Conservation (phyloP, 2,797 vertebrate genomes). For the Ctenopoma multispine region DNA sequence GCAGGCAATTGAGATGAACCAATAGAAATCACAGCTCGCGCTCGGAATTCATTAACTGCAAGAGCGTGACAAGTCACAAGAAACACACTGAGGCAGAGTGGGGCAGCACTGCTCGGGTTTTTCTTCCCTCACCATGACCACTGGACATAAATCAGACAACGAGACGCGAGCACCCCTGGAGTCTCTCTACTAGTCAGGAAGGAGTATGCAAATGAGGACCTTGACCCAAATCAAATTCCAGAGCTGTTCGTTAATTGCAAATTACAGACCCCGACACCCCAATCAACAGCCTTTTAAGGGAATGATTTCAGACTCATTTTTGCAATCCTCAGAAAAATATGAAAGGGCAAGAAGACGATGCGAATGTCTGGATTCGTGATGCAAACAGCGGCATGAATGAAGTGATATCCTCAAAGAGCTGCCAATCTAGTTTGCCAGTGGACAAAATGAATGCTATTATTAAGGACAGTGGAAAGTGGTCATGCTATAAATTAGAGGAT, state of each 20-base stretch:
- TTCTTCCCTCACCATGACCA: slow-evolving; percentile 59
- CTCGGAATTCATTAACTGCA: slow-evolving; percentile 84
- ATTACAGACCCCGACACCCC: slow-evolving; percentile 87
- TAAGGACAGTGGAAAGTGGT: slow-evolving; percentile 54
- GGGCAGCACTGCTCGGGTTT: slow-evolving; percentile 56
- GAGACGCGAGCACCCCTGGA: slow-evolving; percentile 75
- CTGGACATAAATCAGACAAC: slow-evolving; percentile 80
- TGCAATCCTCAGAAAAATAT: slow-evolving; percentile 78
- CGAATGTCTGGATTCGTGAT: slow-evolving; percentile 74
- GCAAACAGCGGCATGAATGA: slow-evolving; percentile 60
- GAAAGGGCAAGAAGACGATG: slow-evolving; percentile 74
- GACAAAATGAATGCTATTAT: slow-evolving; percentile 54
- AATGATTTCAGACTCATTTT: slow-evolving; percentile 86
- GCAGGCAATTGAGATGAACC: slow-evolving; percentile 82
- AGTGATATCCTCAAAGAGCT: slow-evolving; percentile 45
- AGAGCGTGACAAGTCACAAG: slow-evolving; percentile 77
- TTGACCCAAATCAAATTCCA: slow-evolving; percentile 87
- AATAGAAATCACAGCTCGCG: slow-evolving; percentile 82
- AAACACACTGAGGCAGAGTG: slow-evolving; percentile 73
- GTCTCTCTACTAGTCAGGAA: slow-evolving; percentile 77
- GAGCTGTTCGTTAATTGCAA: slow-evolving; percentile 88
- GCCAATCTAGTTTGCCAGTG: slow-evolving; percentile 52
- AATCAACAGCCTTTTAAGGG: slow-evolving; percentile 86
- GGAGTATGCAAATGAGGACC: slow-evolving; percentile 85
- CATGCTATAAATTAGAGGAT: slow-evolving; percentile 67